Evolutionary conservation across 92 coral and sea anemone species (phyloP).

Genomic region (Porites evermanni): DNA sequence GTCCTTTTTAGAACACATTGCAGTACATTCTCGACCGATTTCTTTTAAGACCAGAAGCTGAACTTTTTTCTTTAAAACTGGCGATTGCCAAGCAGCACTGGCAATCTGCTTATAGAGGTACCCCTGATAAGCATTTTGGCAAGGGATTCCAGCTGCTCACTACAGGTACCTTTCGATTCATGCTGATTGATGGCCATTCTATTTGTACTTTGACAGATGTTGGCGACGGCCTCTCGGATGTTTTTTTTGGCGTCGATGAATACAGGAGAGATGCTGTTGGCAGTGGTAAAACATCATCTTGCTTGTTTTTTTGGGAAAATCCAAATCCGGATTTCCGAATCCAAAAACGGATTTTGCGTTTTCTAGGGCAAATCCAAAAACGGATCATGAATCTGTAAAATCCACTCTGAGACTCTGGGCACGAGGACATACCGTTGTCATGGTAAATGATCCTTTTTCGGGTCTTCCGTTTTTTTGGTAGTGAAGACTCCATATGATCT

Average conservation of each 20-base stretch:
- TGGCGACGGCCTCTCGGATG: neutral
- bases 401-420: no score
- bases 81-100: constrained; percentile 40
- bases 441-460: no score
- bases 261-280: neutral
- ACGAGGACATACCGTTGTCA: no score
- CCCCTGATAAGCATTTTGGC: constrained; percentile 54
- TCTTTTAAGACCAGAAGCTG: constrained; percentile 39
- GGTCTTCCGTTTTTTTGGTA: no score
- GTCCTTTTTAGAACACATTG: constrained; percentile 35
- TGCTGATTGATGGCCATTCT: constrained; percentile 27
- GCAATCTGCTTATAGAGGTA: constrained; percentile 51
- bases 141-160: constrained; percentile 37
- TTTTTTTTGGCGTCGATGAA: neutral
- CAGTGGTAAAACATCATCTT: neutral
- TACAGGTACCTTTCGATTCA: constrained; percentile 17
- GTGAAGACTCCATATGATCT: no score
- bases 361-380: no score
- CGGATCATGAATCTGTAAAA: no score
- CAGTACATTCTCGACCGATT: constrained; percentile 26
- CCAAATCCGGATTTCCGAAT: no score
- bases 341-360: no score
- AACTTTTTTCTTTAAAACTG: constrained; percentile 12
- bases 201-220: neutral
- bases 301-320: no score